Evolutionary conservation across 2,888 invertebrate genomes (phyloP).

Genomic region (Thecophora atra): DNA sequence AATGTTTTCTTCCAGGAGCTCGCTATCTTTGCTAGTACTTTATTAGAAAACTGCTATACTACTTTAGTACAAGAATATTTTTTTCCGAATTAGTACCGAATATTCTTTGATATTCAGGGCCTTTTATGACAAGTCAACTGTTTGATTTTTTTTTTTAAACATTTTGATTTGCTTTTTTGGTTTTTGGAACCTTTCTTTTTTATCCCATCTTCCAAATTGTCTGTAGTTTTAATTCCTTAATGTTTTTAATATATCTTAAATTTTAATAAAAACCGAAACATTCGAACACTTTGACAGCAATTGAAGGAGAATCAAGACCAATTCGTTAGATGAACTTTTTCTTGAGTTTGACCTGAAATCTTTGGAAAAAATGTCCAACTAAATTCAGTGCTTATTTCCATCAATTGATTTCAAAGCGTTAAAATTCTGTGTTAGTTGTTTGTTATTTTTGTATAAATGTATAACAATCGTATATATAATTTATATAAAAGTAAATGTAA

Average conservation of each 20-base stretch:
- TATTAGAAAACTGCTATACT: neutral
- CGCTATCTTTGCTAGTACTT: conserved; percentile 19
- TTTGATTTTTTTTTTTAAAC: neutral
- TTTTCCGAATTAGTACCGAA: neutral
- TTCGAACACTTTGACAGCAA: no score
- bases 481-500: neutral
- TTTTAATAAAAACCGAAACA: no score
- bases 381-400: no score
- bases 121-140: neutral
- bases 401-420: neutral
- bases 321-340: no score
- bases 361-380: no score
- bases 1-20: neutral
- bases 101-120: neutral
- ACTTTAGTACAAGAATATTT: neutral
- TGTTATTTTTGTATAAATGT: neutral
- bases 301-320: no score
- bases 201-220: no score
- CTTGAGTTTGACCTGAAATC: no score
- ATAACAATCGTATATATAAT: neutral
- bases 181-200: no score
- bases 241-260: no score
- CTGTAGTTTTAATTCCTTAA: no score
- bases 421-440: conserved; percentile 1
- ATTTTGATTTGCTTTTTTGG: neutral